A percentile compares a stretch with the other conserved stretches of the same genome.
These are phyloP conservation scores for Deroplatys truncata DNA, from an alignment of 2,888 invertebrate genomes.

Conservation along the genomic window DNA sequence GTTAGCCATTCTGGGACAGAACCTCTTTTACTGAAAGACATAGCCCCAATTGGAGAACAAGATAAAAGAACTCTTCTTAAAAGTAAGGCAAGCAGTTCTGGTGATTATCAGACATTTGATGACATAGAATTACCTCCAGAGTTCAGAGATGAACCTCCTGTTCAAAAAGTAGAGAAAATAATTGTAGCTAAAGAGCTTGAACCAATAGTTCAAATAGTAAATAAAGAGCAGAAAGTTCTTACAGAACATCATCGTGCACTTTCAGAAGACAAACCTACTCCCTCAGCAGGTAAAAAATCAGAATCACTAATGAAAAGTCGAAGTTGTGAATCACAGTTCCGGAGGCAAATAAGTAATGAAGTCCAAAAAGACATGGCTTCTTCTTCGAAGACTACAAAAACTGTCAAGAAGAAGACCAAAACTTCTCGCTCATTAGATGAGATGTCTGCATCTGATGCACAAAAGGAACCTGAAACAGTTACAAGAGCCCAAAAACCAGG, in stretches of 20 bases:
- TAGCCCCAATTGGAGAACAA: background rate
- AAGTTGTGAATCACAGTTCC: background rate
- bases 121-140: constrained; percentile 25
- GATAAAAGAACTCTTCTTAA: background rate
- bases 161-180: background rate
- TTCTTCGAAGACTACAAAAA: background rate
- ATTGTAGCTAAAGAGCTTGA: background rate
- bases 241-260: background rate
- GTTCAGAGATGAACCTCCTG: constrained; percentile 7
- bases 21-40: background rate
- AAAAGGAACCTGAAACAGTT: background rate
- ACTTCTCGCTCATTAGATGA: background rate
- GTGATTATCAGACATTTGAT: constrained; percentile 27
- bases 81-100: constrained; percentile 18
- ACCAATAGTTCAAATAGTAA: background rate
- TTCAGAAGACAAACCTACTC: background rate
- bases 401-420: background rate
- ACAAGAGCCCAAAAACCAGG: background rate
- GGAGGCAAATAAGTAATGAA: background rate
- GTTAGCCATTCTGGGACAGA: background rate
- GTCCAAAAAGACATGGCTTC: background rate
- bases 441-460: background rate
- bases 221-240: background rate
- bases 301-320: background rate
- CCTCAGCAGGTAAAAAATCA: background rate